phyloP scores from a whole-genome alignment of 2,113 vertebrate species.

The Uropsilus gracilis region DNA sequence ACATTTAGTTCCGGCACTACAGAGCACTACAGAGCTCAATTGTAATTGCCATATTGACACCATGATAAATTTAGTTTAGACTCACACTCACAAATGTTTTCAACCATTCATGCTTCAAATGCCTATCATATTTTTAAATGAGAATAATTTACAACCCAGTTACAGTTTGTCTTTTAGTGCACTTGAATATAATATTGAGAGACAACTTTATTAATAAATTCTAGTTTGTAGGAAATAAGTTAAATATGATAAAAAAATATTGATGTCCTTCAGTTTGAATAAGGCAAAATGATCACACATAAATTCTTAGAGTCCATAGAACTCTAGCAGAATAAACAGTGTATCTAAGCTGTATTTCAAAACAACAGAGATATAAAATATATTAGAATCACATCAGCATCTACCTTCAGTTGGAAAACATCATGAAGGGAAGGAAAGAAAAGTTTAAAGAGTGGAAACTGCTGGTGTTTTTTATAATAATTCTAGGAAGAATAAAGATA shows the following conservation, averaged over 20 bases:
- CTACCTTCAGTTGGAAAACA: not conserved
- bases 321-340: not conserved
- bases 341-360: not conserved
- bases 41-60: slow-evolving; percentile 64
- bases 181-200: slow-evolving; percentile 28
- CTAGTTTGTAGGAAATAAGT: not conserved
- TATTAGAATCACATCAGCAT: not conserved
- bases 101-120: slow-evolving; percentile 66
- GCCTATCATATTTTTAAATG: slow-evolving; percentile 65
- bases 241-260: not conserved
- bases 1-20: not conserved
- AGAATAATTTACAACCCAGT: slow-evolving; percentile 65
- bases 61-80: slow-evolving; percentile 69
- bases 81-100: slow-evolving; percentile 60
- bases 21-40: not conserved
- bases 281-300: not conserved
- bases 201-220: not conserved
- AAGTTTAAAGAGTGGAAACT: not conserved
- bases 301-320: not conserved
- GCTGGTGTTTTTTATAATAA: not conserved
- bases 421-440: not conserved
- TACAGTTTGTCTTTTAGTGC: slow-evolving; percentile 44
- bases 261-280: not conserved
- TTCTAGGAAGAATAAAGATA: not conserved
- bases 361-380: not conserved